phyloP scores from a whole-genome alignment of 2,888 invertebrate genomes.

The Rambutsinella grinnellia region DNA sequence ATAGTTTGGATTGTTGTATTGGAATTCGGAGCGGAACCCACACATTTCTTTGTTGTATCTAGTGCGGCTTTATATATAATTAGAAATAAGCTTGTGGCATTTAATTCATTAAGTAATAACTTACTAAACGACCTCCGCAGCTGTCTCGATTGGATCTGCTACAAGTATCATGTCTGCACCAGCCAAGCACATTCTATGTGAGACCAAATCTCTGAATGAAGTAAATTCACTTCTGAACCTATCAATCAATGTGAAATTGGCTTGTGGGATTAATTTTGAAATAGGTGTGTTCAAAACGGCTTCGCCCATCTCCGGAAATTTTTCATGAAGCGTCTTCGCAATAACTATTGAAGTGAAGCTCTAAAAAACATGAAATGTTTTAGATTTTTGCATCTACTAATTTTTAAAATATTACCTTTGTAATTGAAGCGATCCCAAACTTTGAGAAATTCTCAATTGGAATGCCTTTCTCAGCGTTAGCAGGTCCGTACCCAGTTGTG shows the following conservation, averaged over 20 bases:
- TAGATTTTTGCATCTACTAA: too few species aligned
- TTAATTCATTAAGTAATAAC: constrained; percentile 19
- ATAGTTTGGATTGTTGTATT: neutral
- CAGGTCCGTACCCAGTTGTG: too few species aligned
- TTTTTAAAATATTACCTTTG: too few species aligned
- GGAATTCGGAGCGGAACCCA: too few species aligned
- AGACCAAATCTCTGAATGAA: constrained; percentile 30
- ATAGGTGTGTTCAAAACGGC: constrained; percentile 12
- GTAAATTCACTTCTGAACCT: constrained; percentile 22
- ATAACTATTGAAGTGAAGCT: constrained; percentile 7
- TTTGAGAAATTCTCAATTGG: too few species aligned
- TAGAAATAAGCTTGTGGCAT: neutral
- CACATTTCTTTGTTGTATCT: neutral
- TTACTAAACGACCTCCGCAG: constrained; percentile 2
- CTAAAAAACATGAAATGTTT: too few species aligned
- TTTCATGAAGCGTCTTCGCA: constrained; percentile 16
- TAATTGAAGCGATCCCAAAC: too few species aligned
- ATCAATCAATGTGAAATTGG: neutral
- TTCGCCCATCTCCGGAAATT: constrained; percentile 17
- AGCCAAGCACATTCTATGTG: constrained; percentile 37
- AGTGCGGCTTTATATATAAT: neutral
- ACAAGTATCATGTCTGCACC: constrained; percentile 3
- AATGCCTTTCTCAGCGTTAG: too few species aligned
- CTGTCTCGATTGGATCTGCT: too few species aligned
- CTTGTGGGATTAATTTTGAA: neutral